Evolutionary conservation across 2,888 invertebrate species (phyloP), one percentile per base, ranked within the genome.

Genomic region (Rapana venosa): DNA sequence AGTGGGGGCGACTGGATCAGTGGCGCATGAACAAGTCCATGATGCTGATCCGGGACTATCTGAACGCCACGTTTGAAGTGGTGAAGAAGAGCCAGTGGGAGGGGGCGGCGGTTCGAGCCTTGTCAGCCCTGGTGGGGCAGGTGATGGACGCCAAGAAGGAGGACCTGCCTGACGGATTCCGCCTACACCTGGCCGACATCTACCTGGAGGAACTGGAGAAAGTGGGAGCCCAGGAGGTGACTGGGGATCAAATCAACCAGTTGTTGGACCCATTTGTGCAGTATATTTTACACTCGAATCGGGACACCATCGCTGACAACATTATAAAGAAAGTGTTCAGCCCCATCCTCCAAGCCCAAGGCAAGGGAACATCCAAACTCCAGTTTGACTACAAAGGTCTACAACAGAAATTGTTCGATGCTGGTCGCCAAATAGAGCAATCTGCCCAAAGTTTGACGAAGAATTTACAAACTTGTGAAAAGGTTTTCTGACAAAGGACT

Each of bases 1-100:
- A 99, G 96, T 99, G 99, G 99, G 97, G 97, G 94, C 98, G 98
- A 13, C 97, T 99, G 85, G 99, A 99, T 96, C 97, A 98, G 90
- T 98, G 98, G 96, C 97, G 99, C 88, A 97, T 99, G 94, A 98
- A 99, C 95, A 99, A 99, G 96, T 99, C 98, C 96, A 97, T 98
- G 94, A 98, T 99, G 99, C 91, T 96, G 90, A 93, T 96, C 66
- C 95, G 96, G 90, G 94, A 94, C 56, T 94, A 96, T 91, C 89
- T 96, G n/a, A 92, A 92, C 74, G 92, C 95, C 90, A 92, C 93
- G 8, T 92, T 94, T 30, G 77, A 84, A 95, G 98, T 66, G 96
- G 97, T 92, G 96, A 97, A 70, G 94, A 96, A 88, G 96, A 96
- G 17, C 47, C 94, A 93, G 13, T 97, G 96, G 96, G 95, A 97